Evolutionary conservation across 37 sponge, comb jelly and placozoan genomes (phyloP).

Genomic region (Haliclona indistincta): DNA sequence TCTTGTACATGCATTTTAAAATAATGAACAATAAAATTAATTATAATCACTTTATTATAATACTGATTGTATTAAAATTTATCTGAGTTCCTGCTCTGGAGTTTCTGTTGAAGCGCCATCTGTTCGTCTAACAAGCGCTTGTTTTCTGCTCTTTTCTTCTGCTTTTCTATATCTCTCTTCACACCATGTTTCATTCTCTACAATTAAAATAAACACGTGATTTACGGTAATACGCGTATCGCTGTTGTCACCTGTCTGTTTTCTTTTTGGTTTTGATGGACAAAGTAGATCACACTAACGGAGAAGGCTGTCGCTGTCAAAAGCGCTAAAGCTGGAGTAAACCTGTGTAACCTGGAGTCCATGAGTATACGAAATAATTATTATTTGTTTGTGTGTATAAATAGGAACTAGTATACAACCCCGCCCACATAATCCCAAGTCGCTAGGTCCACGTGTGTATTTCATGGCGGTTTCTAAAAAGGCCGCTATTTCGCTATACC

Average conservation of each 20-base stretch:
- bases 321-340: slow-evolving; percentile 21
- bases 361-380: not conserved
- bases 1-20: not conserved
- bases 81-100: slow-evolving; percentile 45
- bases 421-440: no score
- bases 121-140: slow-evolving; percentile 53
- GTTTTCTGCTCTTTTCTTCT: slow-evolving; percentile 59
- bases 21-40: no score
- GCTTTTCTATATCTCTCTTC: slow-evolving; percentile 70
- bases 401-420: not conserved
- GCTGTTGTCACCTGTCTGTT: slow-evolving; percentile 64
- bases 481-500: slow-evolving; percentile 59
- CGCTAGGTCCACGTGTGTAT: no score
- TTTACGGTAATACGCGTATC: not conserved
- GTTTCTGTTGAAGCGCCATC: slow-evolving; percentile 24
- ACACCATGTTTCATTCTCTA: slow-evolving; percentile 79
- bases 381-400: not conserved
- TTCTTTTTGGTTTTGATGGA: slow-evolving; percentile 61
- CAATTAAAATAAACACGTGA: not conserved
- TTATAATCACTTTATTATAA: no score
- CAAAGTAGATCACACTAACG: slow-evolving; percentile 52
- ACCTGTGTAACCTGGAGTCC: no score
- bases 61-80: not conserved
- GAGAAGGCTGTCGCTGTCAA: slow-evolving; percentile 17
- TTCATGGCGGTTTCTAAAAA: no score